Base-by-base conservation (phyloP, 2,797 vertebrate species). In the Sebastes minor region DNA sequence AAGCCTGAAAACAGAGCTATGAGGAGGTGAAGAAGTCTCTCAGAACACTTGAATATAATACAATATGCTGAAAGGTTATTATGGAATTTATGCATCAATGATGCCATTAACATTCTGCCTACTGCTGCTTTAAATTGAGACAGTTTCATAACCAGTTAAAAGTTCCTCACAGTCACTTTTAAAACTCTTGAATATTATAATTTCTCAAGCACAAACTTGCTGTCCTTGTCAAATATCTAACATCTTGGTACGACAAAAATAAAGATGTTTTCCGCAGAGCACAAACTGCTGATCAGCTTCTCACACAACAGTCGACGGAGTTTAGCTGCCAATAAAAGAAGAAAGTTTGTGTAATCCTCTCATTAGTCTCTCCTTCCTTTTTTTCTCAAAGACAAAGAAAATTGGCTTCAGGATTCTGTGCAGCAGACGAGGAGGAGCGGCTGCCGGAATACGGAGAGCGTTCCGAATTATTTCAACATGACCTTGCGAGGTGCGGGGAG, bases 401-500 rank as follows among this genome's bases (percentile, higher is more conserved):
- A 79, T 71, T 72, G 74, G 60, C 63, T 82, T 87, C 72, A 6
- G 33, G 82, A 85, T 81, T 84, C 70, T 64, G 59, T 25, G 73
- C 62, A 28, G 74, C 76, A 49, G 68, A 71, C 57, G 56, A 84
- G 71, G 38, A 74, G 32, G 69, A 53, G 70, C 69, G 18, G 81
- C 2, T 18, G 35, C 13, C 42, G 57, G 74, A 82, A 82, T 71
- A 74, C 20, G 22, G 67, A 76, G 42, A 86, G 75, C 62, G 28
- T 78, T 90, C 88, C 71, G 60, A 84, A 90, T 86, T 81, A 84
- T 90, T 84, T 81, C 71, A 81, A 86, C 90, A 77, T 85, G 92
- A 94, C 93, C 91, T 94, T 95, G 93, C 81, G 61, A 82, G 30
- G 77, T 75, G 71, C 6, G 60, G 73, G 74, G 74, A 77, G 66